These are phyloP conservation scores for Puntigrus tetrazona DNA, from an alignment of 2,113 vertebrate genomes.

Conservation along the genomic window DNA sequence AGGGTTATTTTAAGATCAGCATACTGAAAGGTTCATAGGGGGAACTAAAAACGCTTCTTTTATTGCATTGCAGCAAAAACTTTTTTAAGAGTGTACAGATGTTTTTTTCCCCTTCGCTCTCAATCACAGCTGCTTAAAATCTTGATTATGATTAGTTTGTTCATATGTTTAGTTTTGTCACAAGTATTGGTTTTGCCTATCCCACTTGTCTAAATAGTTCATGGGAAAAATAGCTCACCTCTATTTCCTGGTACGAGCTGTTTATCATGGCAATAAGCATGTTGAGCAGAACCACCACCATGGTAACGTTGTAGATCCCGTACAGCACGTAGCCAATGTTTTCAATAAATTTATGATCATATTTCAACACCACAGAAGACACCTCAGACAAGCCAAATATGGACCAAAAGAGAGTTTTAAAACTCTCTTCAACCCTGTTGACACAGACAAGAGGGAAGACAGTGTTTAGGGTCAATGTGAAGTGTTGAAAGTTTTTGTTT, in stretches of 20 bases:
- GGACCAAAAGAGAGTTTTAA: constrained; percentile 92
- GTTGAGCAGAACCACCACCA: constrained; percentile 91
- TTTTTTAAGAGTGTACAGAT: neutral
- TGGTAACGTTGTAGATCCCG: constrained; percentile 89
- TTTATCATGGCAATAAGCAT: constrained; percentile 95
- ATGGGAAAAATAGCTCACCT: constrained; percentile 71
- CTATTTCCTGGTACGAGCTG: constrained; percentile 90
- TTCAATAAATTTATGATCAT: constrained; percentile 91
- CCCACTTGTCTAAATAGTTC: neutral
- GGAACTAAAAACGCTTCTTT: too few species aligned
- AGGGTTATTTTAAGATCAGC: too few species aligned
- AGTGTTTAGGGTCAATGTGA: neutral
- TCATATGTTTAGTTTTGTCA: neutral
- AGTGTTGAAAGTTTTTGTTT: neutral
- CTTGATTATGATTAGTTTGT: neutral
- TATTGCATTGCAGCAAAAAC: too few species aligned
- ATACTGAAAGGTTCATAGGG: too few species aligned
- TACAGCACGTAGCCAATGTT: constrained; percentile 90
- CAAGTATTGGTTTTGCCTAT: neutral
- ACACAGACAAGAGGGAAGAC: constrained; percentile 40
- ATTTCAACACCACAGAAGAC: constrained; percentile 88
- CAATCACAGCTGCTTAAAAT: neutral
- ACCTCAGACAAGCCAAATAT: constrained; percentile 92
- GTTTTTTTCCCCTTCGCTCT: neutral
- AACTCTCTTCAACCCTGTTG: constrained; percentile 87